A percentile compares a stretch with the other conserved stretches of the same genome.
These are phyloP conservation scores for Ibycter americanus DNA, from an alignment of 2,797 vertebrate genomes.

Conservation along the genomic window DNA sequence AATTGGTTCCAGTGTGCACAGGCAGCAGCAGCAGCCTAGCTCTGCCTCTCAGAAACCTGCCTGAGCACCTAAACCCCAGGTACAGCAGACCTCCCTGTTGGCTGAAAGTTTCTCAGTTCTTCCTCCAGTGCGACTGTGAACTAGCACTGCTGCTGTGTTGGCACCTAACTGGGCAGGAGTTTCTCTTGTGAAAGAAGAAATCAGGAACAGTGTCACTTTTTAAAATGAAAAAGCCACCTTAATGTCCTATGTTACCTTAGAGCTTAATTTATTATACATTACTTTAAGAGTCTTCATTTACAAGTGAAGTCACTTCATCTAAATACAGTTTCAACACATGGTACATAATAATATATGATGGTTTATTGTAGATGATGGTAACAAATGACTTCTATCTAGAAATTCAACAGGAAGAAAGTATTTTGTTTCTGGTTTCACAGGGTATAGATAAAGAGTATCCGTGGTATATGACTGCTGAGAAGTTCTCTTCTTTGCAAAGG, in stretches of 20 bases:
- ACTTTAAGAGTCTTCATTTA: constrained; percentile 57
- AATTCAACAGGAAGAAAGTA: constrained; percentile 38
- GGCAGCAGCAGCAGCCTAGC: not conserved
- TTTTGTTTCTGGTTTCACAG: constrained; percentile 45
- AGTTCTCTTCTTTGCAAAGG: constrained; percentile 59
- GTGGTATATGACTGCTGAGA: constrained; percentile 18
- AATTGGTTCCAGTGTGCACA: not conserved
- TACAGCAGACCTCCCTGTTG: not conserved
- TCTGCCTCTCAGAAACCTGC: not conserved
- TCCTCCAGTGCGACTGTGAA: not conserved
- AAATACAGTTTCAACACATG: constrained; percentile 62
- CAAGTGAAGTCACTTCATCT: constrained; percentile 64
- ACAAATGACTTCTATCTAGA: constrained; percentile 57
- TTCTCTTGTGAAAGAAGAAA: not conserved
- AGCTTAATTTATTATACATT: constrained; percentile 57
- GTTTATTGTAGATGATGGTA: constrained; percentile 36
- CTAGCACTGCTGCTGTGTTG: not conserved
- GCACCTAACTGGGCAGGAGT: not conserved
- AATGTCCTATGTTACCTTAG: constrained; percentile 31
- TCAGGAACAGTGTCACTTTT: not conserved
- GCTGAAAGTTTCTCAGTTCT: not conserved
- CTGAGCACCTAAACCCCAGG: not conserved
- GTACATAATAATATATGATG: constrained; percentile 50
- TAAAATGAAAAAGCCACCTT: constrained; percentile 29
- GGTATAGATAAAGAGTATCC: constrained; percentile 49